Conservation (phyloP, 1,140 invertebrate species). For the Paraescarpia echinospica region DNA sequence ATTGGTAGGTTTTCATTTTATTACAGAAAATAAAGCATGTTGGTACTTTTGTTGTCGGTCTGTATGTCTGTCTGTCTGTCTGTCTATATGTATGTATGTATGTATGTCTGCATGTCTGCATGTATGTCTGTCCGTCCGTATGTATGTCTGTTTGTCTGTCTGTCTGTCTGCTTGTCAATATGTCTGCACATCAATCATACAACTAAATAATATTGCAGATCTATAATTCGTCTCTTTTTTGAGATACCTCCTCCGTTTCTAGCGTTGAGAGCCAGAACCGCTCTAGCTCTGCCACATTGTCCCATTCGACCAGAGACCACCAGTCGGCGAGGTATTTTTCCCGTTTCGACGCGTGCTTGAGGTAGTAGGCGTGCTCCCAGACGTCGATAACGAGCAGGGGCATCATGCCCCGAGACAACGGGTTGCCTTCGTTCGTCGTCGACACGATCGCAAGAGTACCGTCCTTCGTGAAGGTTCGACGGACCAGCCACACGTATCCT, state of each 20-base stretch:
- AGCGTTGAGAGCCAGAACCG: conserved; percentile 28
- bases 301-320: conserved; percentile 53
- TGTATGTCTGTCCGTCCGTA: too few species aligned
- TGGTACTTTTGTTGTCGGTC: neutral
- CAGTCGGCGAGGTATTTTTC: conserved; percentile 45
- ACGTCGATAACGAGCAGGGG: conserved; percentile 52
- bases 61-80: neutral
- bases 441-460: conserved; percentile 38
- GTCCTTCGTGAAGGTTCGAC: conserved; percentile 34
- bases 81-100: neutral
- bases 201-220: neutral
- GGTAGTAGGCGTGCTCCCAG: conserved; percentile 56
- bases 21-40: neutral
- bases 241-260: neutral
- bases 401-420: conserved; percentile 39
- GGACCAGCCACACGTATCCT: conserved; percentile 52
- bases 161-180: too few species aligned
- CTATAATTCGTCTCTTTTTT: neutral
- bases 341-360: conserved; percentile 50
- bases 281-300: conserved; percentile 39
- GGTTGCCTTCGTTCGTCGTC: conserved; percentile 50
- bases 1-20: neutral
- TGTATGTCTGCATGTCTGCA: too few species aligned
- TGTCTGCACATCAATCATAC: too few species aligned
- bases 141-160: too few species aligned